Base-by-base conservation (phyloP, 2,113 vertebrate genomes). In the Parotia lawesii region DNA sequence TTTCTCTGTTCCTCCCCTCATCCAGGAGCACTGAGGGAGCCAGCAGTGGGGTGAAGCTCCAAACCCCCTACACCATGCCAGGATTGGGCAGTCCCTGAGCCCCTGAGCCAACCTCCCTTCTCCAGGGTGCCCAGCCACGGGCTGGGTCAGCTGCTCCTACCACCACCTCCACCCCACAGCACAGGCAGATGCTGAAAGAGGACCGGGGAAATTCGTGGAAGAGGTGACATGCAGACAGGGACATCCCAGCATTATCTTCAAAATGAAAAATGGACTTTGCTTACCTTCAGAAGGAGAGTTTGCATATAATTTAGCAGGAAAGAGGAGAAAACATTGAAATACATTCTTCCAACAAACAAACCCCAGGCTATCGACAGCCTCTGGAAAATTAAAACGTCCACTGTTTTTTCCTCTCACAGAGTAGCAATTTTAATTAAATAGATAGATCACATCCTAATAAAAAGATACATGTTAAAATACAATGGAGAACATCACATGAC, bases 61-160 rank as follows among this genome's bases (percentile, higher is more conserved):
- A 0, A 44, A 31, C 2, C 5, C 9, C 3, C 3, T 0, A 1
- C 3, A 22, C 12, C 6, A 2, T 31, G 0, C 1, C 8, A 69
- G 35, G 44, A 50, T 0, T 3, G 1, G 35, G 25, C 42, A 57
- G 27, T 6, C 31, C 19, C 16, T 1, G 0, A 60, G 21, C 8
- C 19, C 42, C 13, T 4, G 10, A 29, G 15, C 27, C 45, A 50
- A 7, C 2, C 8, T 72, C 12, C 24, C 24, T 57, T 25, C 19
- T 35, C 28, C 38, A 88, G 51, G 11, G 12, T n/a, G 50, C 28
- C 50, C 1, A 6, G n/a, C 9, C 4, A 20, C 0, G 0, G 24
- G 17, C 27, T 53, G 14, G 17, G 18, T 15, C 1, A 2, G 53
- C 31, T 54, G 53, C 33, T 87, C 28, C 22, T 16, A 9, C 15